Percentiles rank a stretch among this genome's conserved stretches.
phyloP scores from a whole-genome alignment of 1,140 invertebrate species.

The Paraescarpia echinospica region DNA sequence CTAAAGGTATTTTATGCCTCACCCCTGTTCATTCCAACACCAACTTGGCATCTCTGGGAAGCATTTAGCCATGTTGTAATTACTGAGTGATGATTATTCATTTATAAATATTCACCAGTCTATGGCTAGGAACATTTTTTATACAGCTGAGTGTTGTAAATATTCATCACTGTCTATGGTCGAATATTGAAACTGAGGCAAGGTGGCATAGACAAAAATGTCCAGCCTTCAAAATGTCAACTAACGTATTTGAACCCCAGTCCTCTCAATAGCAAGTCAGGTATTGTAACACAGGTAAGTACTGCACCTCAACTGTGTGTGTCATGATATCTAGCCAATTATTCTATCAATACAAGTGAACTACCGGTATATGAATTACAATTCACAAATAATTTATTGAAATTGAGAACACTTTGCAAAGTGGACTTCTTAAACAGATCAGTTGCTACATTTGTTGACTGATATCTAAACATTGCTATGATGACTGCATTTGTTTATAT shows the following conservation, averaged over 20 bases:
- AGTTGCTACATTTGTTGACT: not conserved
- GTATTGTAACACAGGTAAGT: not conserved
- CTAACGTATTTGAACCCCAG: not conserved
- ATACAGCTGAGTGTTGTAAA: not conserved
- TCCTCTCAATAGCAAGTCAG: not conserved
- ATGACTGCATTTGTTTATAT: not conserved
- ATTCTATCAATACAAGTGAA: not conserved
- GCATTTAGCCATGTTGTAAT: not conserved
- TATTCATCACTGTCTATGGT: too few relatives aligned
- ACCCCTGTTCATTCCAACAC: not conserved
- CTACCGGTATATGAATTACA: not conserved
- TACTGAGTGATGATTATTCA: not conserved
- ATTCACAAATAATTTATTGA: not conserved
- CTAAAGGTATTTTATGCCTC: not conserved
- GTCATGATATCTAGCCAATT: not conserved
- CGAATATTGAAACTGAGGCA: not conserved
- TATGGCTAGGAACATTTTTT: not conserved
- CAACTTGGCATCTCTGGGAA: not conserved
- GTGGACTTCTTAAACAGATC: not conserved
- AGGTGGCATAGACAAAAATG: not conserved
- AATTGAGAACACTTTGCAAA: not conserved
- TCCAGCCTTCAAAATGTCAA: not conserved
- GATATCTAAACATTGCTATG: not conserved
- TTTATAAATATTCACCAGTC: not conserved
- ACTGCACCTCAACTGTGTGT: not conserved